Percentiles rank a stretch among this genome's conserved stretches.
Evolutionary conservation across 2,113 vertebrate species (phyloP).

Genomic region (Genyomyrus donnyi): DNA sequence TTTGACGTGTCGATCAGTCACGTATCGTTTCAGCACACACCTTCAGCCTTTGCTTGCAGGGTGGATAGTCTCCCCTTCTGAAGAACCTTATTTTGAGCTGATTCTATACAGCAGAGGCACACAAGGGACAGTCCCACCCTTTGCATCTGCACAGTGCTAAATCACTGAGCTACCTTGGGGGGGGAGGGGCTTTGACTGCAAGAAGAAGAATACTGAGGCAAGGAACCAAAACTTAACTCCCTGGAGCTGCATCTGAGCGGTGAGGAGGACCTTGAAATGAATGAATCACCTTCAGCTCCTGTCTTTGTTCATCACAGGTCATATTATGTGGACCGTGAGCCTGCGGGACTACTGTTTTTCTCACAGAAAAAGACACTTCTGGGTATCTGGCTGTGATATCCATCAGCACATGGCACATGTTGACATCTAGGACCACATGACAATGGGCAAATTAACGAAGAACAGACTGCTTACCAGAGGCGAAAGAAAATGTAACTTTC

Average conservation of each 20-base stretch:
- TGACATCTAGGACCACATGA: background rate
- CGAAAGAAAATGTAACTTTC: background rate
- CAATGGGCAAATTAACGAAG: background rate
- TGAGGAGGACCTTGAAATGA: constrained; percentile 13
- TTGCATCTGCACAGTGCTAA: background rate
- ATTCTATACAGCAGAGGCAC: background rate
- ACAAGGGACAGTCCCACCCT: background rate
- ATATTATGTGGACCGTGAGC: background rate
- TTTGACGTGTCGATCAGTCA: background rate
- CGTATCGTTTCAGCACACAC: background rate
- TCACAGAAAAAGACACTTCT: background rate
- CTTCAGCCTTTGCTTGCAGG: background rate
- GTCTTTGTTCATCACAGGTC: background rate
- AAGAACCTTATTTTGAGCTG: background rate
- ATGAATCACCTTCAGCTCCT: constrained; percentile 5
- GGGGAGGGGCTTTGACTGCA: background rate
- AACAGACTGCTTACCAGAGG: background rate
- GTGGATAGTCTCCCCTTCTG: background rate
- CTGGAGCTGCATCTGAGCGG: background rate
- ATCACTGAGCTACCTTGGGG: background rate
- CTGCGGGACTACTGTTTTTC: background rate
- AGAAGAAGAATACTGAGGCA: background rate
- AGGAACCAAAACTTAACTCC: background rate
- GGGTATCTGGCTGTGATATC: background rate
- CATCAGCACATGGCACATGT: background rate